Evolutionary conservation across 2,888 invertebrate genomes (phyloP).

Genomic region (Sarcophaga variegata): DNA sequence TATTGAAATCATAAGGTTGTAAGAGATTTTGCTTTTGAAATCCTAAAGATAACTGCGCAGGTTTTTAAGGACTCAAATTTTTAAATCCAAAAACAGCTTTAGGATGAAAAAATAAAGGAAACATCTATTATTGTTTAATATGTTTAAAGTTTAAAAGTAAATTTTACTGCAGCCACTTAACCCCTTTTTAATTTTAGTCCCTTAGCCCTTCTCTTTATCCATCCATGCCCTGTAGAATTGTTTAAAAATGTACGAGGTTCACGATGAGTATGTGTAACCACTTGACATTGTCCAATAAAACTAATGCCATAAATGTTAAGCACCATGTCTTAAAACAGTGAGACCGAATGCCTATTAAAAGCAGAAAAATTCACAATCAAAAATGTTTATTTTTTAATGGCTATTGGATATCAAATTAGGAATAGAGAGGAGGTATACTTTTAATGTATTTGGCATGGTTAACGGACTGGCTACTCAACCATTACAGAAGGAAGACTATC

Average conservation of each 20-base stretch:
- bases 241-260: background rate
- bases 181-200: constrained; percentile 46
- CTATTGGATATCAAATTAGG: no score
- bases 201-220: background rate
- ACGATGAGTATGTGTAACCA: constrained; percentile 6
- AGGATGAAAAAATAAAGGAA: background rate
- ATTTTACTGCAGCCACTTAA: constrained; percentile 65
- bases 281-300: constrained; percentile 67
- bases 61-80: constrained; percentile 14
- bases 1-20: constrained; percentile 31
- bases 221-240: background rate
- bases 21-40: background rate
- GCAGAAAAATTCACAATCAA: background rate
- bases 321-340: constrained; percentile 36
- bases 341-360: background rate
- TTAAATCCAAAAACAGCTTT: background rate
- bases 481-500: no score
- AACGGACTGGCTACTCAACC: no score
- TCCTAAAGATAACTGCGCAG: constrained; percentile 20
- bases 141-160: constrained; percentile 6
- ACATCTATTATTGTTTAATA: background rate
- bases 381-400: no score
- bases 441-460: no score
- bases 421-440: no score
- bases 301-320: constrained; percentile 45